Conservation (phyloP, 2,888 invertebrate genomes). For the Fabriciana adippe region DNA sequence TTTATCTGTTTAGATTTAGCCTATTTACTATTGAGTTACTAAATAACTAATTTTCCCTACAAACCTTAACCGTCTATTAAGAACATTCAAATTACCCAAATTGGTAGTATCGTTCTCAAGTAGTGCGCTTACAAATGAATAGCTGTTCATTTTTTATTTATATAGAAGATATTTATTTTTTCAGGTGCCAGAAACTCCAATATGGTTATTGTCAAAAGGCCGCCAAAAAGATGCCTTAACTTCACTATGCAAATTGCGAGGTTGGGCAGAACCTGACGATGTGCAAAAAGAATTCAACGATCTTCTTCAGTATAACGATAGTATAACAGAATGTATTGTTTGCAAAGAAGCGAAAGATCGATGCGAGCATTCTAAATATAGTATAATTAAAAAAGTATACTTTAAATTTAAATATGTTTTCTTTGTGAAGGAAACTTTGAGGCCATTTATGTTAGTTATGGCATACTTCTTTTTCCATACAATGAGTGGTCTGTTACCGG, state of each 20-base stretch:
- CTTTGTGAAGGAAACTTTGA: slow-evolving; percentile 76
- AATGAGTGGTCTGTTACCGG: slow-evolving; percentile 73
- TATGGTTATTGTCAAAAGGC: slow-evolving; percentile 83
- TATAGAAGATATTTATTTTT: slow-evolving; percentile 30
- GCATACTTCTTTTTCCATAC: slow-evolving; percentile 79
- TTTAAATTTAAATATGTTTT: slow-evolving; percentile 65
- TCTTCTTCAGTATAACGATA: slow-evolving; percentile 70
- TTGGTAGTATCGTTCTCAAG: no score
- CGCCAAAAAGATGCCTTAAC: slow-evolving; percentile 76
- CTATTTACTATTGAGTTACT: no score
- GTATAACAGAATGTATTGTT: slow-evolving; percentile 60
- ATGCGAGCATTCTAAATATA: slow-evolving; percentile 58
- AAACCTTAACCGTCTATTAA: no score
- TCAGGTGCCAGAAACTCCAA: slow-evolving; percentile 83
- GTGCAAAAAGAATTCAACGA: slow-evolving; percentile 77
- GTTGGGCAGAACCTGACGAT: slow-evolving; percentile 78
- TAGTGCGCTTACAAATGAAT: no score
- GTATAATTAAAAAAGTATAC: slow-evolving; percentile 52
- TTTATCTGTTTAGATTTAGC: no score
- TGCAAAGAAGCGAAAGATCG: slow-evolving; percentile 50
- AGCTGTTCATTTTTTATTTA: no score
- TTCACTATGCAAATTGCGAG: slow-evolving; percentile 80
- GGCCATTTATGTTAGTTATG: slow-evolving; percentile 77
- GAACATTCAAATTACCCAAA: no score
- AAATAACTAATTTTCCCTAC: no score